Conservation (phyloP, 2,888 invertebrate species). For the Philereme transversata region DNA sequence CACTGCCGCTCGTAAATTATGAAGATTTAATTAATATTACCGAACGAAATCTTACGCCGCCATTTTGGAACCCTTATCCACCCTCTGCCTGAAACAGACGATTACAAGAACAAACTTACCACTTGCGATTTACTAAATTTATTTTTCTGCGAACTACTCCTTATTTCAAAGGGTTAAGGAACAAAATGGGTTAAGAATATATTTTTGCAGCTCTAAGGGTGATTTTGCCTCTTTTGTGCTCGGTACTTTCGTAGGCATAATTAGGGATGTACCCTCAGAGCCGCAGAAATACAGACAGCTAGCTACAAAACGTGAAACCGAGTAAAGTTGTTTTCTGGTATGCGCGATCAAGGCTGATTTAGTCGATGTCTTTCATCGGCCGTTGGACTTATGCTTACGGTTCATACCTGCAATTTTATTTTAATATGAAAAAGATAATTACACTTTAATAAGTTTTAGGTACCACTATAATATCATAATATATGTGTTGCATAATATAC, state of each 20-base stretch:
- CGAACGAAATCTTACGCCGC: slow-evolving; percentile 81
- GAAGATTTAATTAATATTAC: slow-evolving; percentile 82
- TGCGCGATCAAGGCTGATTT: too few species aligned
- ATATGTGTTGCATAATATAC: too few species aligned
- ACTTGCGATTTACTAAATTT: slow-evolving; percentile 36
- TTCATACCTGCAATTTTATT: too few species aligned
- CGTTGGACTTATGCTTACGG: too few species aligned
- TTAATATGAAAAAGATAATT: too few species aligned
- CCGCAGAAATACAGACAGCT: slow-evolving; percentile 8
- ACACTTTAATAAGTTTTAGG: too few species aligned
- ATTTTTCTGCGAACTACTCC: slow-evolving; percentile 28
- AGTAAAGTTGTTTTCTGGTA: not conserved
- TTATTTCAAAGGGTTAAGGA: slow-evolving; percentile 38
- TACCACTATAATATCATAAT: too few species aligned
- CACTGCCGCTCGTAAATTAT: slow-evolving; percentile 74
- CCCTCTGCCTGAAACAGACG: slow-evolving; percentile 76
- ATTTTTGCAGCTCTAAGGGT: slow-evolving; percentile 42
- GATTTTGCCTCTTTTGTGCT: slow-evolving; percentile 68
- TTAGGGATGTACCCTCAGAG: slow-evolving; percentile 74
- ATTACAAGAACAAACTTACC: slow-evolving; percentile 68
- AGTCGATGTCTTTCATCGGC: too few species aligned
- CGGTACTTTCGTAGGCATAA: slow-evolving; percentile 78
- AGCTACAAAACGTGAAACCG: not conserved
- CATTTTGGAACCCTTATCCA: slow-evolving; percentile 79
- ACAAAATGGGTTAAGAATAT: slow-evolving; percentile 34